Base-by-base conservation (phyloP, 2,113 vertebrate species). In the Mixornis gularis region DNA sequence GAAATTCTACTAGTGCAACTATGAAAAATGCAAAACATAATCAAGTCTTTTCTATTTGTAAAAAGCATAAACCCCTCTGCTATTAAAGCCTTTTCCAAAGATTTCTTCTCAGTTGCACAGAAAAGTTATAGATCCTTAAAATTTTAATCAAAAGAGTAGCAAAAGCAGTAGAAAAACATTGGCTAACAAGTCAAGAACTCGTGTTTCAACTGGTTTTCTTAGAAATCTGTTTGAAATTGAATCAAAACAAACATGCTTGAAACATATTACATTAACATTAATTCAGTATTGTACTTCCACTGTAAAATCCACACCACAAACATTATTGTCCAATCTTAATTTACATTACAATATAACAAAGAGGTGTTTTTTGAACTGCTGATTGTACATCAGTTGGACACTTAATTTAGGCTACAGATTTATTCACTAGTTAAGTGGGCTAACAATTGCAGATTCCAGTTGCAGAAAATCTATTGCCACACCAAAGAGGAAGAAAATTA, bases 1-100 rank as follows among this genome's bases (percentile, higher is more conserved):
- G 87, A 87, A 85, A 94, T 89, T 70, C 81, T 94, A 48, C 81
- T 40, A 87, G 36, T 59, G 63, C 43, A 93, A 91, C 63, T 62
- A 66, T n/a, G 43, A 76, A 46, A 85, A 79, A 71, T 73, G 22
- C 43, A 93, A 93, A 87, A 71, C 24, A 91, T 46, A 87, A 87
- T 13, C n/a, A 73, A 92, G 40, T 10, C n/a, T 58, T 68, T 77
- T 22, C 34, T 36, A n/a, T 62, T 89, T 73, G 63, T 36, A 18
- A 77, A 48, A 84, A 66, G 25, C 29, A 72, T 26, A 87, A 93
- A 65, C 3, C 7, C 4, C 22, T 63, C 60, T 68, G 22, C 40
- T 89, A 34, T 60, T 83, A 62, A 46, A 85, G 29, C 2, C 12
- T 91, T 76, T 85, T 22, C 32, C 76, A 90, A 71, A 79, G 13